These are phyloP conservation scores for Theocolax elegans DNA, from an alignment of 1,140 invertebrate species.

Conservation along the genomic window DNA sequence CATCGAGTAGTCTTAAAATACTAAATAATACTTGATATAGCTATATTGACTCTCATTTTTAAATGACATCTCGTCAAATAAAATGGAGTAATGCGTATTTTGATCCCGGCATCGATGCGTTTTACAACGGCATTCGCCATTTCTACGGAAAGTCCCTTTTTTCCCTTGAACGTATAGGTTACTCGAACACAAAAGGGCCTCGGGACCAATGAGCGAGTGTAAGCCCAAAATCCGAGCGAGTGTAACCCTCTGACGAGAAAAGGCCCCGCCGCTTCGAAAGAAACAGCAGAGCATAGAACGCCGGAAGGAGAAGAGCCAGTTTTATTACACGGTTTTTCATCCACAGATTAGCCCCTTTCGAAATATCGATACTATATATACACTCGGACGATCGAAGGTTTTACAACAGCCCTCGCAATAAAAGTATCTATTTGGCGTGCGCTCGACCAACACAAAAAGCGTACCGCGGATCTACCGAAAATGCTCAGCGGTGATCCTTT, in stretches of 20 bases:
- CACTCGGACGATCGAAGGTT: conserved; percentile 41
- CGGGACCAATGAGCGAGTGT: too few relatives aligned
- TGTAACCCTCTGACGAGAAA: too few relatives aligned
- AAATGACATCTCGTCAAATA: too few relatives aligned
- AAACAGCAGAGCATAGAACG: too few relatives aligned
- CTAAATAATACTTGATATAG: too few relatives aligned
- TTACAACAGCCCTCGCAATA: conserved; percentile 54
- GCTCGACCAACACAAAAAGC: conserved; percentile 45
- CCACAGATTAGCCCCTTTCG: conserved; percentile 60
- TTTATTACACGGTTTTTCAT: conserved; percentile 60
- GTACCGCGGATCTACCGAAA: neutral
- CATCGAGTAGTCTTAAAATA: too few relatives aligned
- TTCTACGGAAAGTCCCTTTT: conserved; percentile 26
- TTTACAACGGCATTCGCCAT: conserved; percentile 29
- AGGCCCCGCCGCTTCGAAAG: too few relatives aligned
- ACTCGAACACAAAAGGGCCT: neutral
- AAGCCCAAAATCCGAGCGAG: too few relatives aligned
- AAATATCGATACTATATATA: conserved; percentile 51
- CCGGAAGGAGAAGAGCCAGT: too few relatives aligned
- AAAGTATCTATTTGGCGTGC: conserved; percentile 57
- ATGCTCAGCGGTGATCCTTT: neutral
- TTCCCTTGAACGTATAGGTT: neutral
- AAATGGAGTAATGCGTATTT: too few relatives aligned
- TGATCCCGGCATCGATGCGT: too few relatives aligned
- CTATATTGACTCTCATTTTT: too few relatives aligned